Evolutionary conservation across 2,797 vertebrate species (phyloP).

Genomic region (Rhabdomys pumilio): DNA sequence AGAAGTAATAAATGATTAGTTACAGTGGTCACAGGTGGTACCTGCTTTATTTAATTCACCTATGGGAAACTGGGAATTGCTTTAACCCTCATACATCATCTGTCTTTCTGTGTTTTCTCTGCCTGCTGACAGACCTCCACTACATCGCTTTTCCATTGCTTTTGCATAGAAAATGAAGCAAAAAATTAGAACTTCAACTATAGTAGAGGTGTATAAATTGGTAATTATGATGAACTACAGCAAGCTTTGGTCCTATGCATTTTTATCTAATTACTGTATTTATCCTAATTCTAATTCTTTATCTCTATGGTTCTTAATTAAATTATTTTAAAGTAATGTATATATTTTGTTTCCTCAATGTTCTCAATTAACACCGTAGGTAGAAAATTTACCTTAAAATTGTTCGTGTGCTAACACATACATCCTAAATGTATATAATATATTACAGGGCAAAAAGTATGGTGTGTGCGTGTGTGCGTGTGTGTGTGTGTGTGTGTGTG

Average conservation of each 20-base stretch:
- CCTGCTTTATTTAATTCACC: background rate
- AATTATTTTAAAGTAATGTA: background rate
- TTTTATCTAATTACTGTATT: background rate
- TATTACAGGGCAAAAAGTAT: background rate
- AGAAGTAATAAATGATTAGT: background rate
- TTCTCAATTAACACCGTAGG: background rate
- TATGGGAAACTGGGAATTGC: background rate
- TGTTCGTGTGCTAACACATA: background rate
- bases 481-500: no score
- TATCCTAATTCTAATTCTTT: background rate
- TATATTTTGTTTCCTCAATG: background rate
- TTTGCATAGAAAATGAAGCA: background rate
- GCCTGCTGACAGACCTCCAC: background rate
- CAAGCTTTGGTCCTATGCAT: background rate
- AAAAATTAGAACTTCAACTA: background rate
- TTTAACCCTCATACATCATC: rapidly evolving
- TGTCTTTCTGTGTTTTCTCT: background rate
- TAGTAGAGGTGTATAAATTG: background rate
- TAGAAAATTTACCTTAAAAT: background rate
- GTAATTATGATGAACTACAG: background rate
- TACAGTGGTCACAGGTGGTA: background rate
- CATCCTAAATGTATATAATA: background rate
- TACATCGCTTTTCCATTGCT: background rate
- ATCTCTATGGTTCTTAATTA: background rate
- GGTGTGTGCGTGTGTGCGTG: no score